Conservation (phyloP, 2,113 vertebrate species). For the Oostethus manadensis region DNA sequence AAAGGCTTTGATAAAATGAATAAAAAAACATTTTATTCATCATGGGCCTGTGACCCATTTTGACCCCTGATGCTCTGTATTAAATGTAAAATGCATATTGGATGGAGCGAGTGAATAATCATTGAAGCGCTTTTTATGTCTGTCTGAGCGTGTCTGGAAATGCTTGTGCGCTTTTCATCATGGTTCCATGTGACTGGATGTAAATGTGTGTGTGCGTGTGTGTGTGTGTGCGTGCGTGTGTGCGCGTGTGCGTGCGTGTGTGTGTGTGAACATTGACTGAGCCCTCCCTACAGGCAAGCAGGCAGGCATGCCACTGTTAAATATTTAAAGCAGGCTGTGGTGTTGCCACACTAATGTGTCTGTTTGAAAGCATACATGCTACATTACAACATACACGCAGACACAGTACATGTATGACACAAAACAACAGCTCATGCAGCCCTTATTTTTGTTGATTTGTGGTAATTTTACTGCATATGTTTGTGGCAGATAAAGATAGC, state of each 20-base stretch:
- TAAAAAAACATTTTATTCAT: too few relatives aligned
- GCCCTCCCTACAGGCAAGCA: constrained; percentile 45
- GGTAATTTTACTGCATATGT: neutral
- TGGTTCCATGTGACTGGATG: neutral
- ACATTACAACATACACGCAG: constrained; percentile 6
- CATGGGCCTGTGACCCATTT: too few relatives aligned
- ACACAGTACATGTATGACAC: neutral
- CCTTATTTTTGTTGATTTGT: neutral
- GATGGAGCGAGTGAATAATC: too few relatives aligned
- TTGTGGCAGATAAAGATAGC: too few relatives aligned
- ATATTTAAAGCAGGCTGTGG: constrained; percentile 67
- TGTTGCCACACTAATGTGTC: constrained; percentile 60
- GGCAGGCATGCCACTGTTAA: constrained; percentile 45
- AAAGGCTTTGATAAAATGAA: too few relatives aligned
- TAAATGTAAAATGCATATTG: too few relatives aligned
- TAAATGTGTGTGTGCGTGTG: neutral
- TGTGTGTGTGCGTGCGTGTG: constrained; percentile 6
- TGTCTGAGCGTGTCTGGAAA: constrained; percentile 39
- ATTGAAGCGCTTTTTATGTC: constrained; percentile 42
- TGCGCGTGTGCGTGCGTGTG: constrained; percentile 15
- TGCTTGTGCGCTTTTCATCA: constrained; percentile 4
- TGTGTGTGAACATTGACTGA: constrained; percentile 21
- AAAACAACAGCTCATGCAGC: neutral
- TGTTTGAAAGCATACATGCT: constrained; percentile 41
- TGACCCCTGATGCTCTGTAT: too few relatives aligned